Evolutionary conservation across 2,113 vertebrate species (phyloP), one percentile per base, ranked within the genome.

Genomic region (Plectropomus leopardus): DNA sequence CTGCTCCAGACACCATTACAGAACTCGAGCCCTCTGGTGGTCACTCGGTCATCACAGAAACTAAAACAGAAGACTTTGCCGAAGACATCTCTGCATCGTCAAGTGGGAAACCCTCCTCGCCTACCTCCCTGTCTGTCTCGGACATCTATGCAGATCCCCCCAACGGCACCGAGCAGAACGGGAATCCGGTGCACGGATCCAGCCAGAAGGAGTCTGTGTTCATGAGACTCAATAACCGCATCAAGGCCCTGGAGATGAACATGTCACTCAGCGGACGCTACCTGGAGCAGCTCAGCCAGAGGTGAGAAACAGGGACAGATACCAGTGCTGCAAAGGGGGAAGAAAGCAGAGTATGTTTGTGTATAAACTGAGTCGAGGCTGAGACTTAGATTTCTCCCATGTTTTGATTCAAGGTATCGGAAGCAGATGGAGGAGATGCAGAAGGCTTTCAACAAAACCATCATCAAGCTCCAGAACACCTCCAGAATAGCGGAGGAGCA

Each of bases 371-470:
- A 59, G 28, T 9, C 5, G 4, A 23, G 28, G 8, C 3, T 64
- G 34, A 36, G 24, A 7, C 28, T 30, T 8, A 15, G n/a, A n/a
- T 17, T 21, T 36, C 19, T 19, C 26, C 9, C 0, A 3, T 50
- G 1, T 54, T 69, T 71, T 45, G 1, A 34, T 57, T 57, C 0
- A 65, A 99, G 98, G 89, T 99, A 99, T 86, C 96, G 98, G 47
- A 99, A 97, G 90, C 98, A 99, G 94, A 98, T 99, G 98, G 98
- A 99, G 86, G 98, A 99, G 95, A 99, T 99, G 98, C 98, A 99
- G 88, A 98, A 96, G 78, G 97, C 98, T 86, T 99, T 99, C 85
- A 99, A 99, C 94, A 97, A 97, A 92, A 99, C 98, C 72, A 97
- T 99, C 91, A 95, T 98, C 88, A 98, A 98, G 88, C 97, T 99